These are phyloP conservation scores for Philonicus albiceps DNA, from an alignment of 2,888 invertebrate species.

Conservation along the genomic window DNA sequence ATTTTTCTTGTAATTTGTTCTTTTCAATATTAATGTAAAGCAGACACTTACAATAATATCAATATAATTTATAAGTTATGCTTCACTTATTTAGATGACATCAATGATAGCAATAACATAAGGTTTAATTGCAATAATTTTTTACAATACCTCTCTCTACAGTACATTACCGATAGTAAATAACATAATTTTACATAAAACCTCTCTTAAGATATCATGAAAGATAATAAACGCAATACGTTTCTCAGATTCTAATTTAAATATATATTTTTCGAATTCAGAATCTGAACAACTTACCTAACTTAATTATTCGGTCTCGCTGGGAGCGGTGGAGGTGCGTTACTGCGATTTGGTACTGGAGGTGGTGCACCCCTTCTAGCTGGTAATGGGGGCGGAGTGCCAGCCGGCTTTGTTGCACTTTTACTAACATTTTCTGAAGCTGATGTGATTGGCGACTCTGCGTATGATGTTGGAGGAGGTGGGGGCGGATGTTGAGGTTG, in stretches of 20 bases:
- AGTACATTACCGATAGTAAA: neutral
- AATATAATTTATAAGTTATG: neutral
- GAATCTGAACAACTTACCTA: neutral
- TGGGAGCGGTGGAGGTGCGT: constrained; percentile 61
- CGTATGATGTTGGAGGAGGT: constrained; percentile 45
- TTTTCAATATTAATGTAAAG: neutral
- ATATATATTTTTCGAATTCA: neutral
- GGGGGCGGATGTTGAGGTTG: constrained; percentile 71
- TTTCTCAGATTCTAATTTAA: neutral
- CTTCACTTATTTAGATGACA: neutral
- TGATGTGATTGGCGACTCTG: constrained; percentile 54
- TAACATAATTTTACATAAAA: neutral
- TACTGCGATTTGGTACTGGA: constrained; percentile 61
- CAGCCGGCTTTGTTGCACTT: constrained; percentile 62
- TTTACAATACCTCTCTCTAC: neutral
- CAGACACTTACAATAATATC: neutral
- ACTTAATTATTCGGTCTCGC: constrained; percentile 54
- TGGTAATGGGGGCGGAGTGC: constrained; percentile 69
- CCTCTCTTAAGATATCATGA: neutral
- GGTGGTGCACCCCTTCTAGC: constrained; percentile 64
- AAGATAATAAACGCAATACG: neutral
- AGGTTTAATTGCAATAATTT: neutral
- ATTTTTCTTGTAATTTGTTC: neutral
- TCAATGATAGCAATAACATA: neutral
- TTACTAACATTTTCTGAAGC: constrained; percentile 7